phyloP scores from a whole-genome alignment of 1,140 invertebrate genomes.

The Drosophila lowei region DNA sequence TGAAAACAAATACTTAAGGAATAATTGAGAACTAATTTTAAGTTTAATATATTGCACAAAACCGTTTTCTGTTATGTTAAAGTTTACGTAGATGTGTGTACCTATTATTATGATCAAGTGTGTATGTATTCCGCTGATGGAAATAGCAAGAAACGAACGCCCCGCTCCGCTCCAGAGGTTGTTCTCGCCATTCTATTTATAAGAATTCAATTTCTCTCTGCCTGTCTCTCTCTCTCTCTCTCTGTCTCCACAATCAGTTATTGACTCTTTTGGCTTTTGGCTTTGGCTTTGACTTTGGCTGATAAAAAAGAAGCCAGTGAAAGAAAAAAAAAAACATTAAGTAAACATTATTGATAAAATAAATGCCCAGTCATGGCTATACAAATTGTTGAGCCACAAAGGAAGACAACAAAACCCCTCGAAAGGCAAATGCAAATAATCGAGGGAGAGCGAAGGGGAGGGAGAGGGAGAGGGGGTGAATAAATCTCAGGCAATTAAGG shows the following conservation, averaged over 20 bases:
- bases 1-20: no score
- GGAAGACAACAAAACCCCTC: no score
- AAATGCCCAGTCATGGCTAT: conserved; percentile 50
- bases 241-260: conserved; percentile 62
- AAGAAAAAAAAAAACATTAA: conserved; percentile 21
- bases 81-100: no score
- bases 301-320: conserved; percentile 50
- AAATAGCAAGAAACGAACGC: conserved; percentile 12
- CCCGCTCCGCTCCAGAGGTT: conserved; percentile 25
- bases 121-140: neutral
- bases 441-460: no score
- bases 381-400: conserved; percentile 19
- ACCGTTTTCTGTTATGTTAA: no score
- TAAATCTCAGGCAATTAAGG: conserved; percentile 43
- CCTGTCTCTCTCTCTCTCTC: conserved; percentile 4
- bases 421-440: conserved; percentile 26
- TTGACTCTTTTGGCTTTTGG: conserved; percentile 55
- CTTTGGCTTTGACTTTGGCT: conserved; percentile 27
- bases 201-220: conserved; percentile 36
- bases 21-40: no score
- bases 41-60: no score
- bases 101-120: no score
- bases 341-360: conserved; percentile 59
- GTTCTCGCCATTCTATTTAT: conserved; percentile 49
- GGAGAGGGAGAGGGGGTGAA: neutral